Base-by-base conservation (phyloP, 2,113 vertebrate genomes). In the Arenaria interpres region DNA sequence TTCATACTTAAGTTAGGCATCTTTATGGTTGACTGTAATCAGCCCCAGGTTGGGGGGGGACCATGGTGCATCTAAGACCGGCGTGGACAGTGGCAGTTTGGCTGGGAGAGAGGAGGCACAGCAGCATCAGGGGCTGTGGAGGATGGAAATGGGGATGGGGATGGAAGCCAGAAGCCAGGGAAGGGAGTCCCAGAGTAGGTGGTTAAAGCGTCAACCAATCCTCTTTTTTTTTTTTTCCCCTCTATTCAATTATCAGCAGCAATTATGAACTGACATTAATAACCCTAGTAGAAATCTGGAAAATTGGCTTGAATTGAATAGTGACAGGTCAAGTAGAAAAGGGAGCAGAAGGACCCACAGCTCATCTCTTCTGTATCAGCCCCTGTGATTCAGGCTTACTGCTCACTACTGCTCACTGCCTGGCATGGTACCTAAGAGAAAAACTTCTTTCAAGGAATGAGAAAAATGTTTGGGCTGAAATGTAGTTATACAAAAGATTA, bases 81-180 rank as follows among this genome's bases (percentile, higher is more conserved):
- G 4, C 0, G 0, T 13, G n/a, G 14, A 11, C 8, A 71, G 12
- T 35, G 39, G 25, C 28, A 68, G 63, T 19, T 30, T 39, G n/a
- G 10, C 25, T 68, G 76, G 8, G 27, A 72, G 11, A 69, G 33
- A 30, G 46, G 21, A 24, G 22, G 5, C 12, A n/a, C 46, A 33
- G 13, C 43, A 68, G 15, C 2, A 2, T 5, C 0, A 0, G 5
- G 9, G 17, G 19, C 62, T 80, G 11, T n/a, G 63, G 21, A 79
- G 33, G 35, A 43, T 15, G 27, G 35, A 85, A 94, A 63, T 4
- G 11, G 32, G 9, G 6, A 63, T 4, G 11, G 32, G 9, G 6
- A 8, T 64, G 41, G 39, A 81, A 77, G 15, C 5, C 41, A 35
- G 46, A 71, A 89, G 8, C 12, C 71, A 76, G 20, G 25, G 14